Evolutionary conservation across 2,797 vertebrate species (phyloP), one percentile per base, ranked within the genome.

Genomic region (Acrossocheilus fasciatus): DNA sequence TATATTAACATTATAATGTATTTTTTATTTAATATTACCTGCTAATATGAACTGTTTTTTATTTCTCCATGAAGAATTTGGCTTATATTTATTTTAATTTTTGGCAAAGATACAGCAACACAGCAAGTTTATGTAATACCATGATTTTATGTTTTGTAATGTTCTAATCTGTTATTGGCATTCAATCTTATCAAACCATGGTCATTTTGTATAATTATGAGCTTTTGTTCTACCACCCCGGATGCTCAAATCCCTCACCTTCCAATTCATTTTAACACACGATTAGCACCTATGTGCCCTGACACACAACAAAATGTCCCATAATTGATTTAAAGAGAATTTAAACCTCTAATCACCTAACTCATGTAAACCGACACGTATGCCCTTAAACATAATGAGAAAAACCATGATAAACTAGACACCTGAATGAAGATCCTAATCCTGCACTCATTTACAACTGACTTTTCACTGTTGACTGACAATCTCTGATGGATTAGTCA

Each of bases 321-420:
- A 9, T 80, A 47, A 88, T 79, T 87, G 69, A 78, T 68, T 87
- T 9, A 50, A 81, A 23, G 8, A 82, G 30, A 47, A 75, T 87
- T 90, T 86, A 62, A 79, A 81, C 59, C 77, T 82, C 86, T 81
- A 59, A 69, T 73, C 50, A 34, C 54, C 18, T 30, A 82, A 75
- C 18, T 73, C 86, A 1, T 80, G 89, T 88, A 89, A 91, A 73
- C 72, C 39, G 83, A 91, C 26, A 84, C 88, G 1, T 54, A 4
- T 87, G 88, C 70, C 88, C 88, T 89, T 84, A 74, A 81, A 80
- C 80, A 39, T 62, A 11, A 26, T 62, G n/a, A 43, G 41, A 43
- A 43, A 43, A 8, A 43, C 57, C 80, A 26, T 79, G 81, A 69
- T 41, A 70, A 69, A 23, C 66, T 30, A 70, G 45, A 80, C 85